Conservation (phyloP, 2,888 invertebrate species). For the Tetragonisca angustula region DNA sequence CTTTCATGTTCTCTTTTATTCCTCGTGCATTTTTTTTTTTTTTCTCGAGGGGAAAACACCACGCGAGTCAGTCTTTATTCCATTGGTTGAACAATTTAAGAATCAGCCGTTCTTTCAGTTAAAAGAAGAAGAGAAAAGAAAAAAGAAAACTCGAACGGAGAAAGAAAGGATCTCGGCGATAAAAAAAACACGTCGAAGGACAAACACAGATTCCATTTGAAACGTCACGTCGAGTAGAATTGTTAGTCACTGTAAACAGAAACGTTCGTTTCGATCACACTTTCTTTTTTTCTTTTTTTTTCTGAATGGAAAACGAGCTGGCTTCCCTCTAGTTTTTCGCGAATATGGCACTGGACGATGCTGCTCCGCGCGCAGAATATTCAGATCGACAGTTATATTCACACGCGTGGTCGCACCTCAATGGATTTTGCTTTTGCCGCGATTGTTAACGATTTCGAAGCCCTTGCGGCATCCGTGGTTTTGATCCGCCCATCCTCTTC, state of each 20-base stretch:
- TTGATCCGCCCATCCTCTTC: constrained; percentile 46
- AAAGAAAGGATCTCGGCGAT: constrained; percentile 3
- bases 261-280: constrained; percentile 42
- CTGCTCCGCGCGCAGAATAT: constrained; percentile 49
- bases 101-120: not conserved
- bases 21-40: constrained; percentile 3
- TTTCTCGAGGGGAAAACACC: constrained; percentile 28
- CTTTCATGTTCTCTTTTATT: constrained; percentile 51
- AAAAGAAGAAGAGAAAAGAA: not conserved
- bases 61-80: constrained; percentile 33
- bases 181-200: not conserved
- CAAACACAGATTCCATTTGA: not conserved
- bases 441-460: constrained; percentile 80
- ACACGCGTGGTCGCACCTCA: constrained; percentile 79
- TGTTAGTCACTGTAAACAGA: constrained; percentile 49
- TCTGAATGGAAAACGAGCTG: constrained; percentile 44
- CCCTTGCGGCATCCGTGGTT: constrained; percentile 65
- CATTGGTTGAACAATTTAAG: constrained; percentile 5
- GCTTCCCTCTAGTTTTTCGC: constrained; percentile 27
- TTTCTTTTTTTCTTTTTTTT: too few relatives aligned
- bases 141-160: not conserved
- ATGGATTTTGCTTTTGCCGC: constrained; percentile 77
- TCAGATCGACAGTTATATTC: constrained; percentile 79
- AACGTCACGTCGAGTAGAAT: constrained; percentile 8
- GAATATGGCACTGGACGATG: constrained; percentile 44